phyloP scores from a whole-genome alignment of 1,140 invertebrate species.

The Nebria ingens region DNA sequence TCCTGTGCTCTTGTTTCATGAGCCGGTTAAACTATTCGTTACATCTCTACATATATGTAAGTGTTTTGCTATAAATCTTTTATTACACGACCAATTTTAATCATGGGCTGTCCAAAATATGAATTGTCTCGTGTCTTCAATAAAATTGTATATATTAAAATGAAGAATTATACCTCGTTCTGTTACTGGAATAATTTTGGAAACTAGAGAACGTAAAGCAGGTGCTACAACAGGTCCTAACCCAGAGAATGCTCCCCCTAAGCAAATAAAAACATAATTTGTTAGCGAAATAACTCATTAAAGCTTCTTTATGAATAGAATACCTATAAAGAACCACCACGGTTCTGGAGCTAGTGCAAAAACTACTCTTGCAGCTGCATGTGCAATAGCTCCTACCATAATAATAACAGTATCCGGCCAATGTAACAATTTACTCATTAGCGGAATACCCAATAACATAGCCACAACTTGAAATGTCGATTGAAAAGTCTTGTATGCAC shows the following conservation, averaged over 20 bases:
- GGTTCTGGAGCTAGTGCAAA: conserved; percentile 45
- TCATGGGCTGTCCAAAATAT: too few species aligned
- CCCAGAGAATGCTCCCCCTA: conserved; percentile 51
- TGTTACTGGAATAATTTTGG: conserved; percentile 51
- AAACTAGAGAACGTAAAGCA: conserved; percentile 61
- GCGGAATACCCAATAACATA: conserved; percentile 53
- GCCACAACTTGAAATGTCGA: conserved; percentile 51
- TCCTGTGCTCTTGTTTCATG: too few species aligned
- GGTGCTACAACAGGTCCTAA: conserved; percentile 63
- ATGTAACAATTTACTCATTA: conserved; percentile 52
- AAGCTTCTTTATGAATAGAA: neutral
- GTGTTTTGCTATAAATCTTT: too few species aligned
- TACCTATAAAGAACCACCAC: conserved; percentile 50
- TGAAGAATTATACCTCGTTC: conserved; percentile 60
- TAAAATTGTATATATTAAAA: too few species aligned
- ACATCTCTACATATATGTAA: too few species aligned
- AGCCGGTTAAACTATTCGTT: too few species aligned
- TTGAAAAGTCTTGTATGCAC: conserved; percentile 57
- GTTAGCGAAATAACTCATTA: conserved; percentile 10
- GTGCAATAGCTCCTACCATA: conserved; percentile 53
- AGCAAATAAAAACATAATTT: conserved; percentile 16
- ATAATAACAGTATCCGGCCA: conserved; percentile 61
- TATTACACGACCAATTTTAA: conserved; percentile 1
- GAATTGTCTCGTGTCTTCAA: too few species aligned
- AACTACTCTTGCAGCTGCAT: conserved; percentile 53